phyloP scores from a whole-genome alignment of 2,113 vertebrate genomes.

The Pelodiscus sinensis region DNA sequence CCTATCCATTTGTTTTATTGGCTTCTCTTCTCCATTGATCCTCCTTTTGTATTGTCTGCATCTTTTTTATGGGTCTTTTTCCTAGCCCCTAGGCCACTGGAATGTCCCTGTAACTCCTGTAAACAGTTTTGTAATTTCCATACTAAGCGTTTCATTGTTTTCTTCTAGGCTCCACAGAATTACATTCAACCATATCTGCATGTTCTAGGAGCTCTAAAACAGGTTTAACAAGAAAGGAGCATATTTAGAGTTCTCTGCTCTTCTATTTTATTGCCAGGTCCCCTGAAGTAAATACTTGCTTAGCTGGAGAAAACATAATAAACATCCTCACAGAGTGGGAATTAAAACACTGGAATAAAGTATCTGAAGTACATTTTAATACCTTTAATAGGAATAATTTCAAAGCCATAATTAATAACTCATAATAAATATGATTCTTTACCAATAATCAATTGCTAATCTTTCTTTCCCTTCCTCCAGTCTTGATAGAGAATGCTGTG shows the following conservation, averaged over 20 bases:
- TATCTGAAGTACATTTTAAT: constrained; percentile 2
- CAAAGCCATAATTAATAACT: constrained; percentile 52
- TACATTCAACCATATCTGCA: rapidly evolving
- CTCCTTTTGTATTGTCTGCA: not conserved
- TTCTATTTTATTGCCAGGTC: not conserved
- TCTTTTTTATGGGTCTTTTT: not conserved
- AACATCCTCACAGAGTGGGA: constrained; percentile 20
- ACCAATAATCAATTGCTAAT: constrained; percentile 37
- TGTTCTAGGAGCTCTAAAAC: not conserved
- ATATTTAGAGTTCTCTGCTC: constrained; percentile 3
- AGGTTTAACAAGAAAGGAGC: not conserved
- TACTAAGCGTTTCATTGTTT: not conserved
- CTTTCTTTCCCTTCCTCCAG: constrained; percentile 45
- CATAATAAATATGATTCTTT: constrained; percentile 46
- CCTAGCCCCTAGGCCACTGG: not conserved
- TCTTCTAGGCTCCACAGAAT: not conserved
- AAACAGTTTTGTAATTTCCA: not conserved
- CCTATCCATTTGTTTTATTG: not conserved
- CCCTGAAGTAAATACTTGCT: constrained; percentile 20
- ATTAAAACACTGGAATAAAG: not conserved
- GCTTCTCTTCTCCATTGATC: not conserved
- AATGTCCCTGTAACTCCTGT: not conserved
- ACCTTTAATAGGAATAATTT: constrained; percentile 69
- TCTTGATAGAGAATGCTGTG: constrained; percentile 28
- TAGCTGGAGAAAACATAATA: constrained; percentile 31